Percentiles rank a stretch among this genome's conserved stretches.
These are phyloP conservation scores for Protonibea diacanthus DNA, from an alignment of 2,797 vertebrate genomes.

Conservation along the genomic window DNA sequence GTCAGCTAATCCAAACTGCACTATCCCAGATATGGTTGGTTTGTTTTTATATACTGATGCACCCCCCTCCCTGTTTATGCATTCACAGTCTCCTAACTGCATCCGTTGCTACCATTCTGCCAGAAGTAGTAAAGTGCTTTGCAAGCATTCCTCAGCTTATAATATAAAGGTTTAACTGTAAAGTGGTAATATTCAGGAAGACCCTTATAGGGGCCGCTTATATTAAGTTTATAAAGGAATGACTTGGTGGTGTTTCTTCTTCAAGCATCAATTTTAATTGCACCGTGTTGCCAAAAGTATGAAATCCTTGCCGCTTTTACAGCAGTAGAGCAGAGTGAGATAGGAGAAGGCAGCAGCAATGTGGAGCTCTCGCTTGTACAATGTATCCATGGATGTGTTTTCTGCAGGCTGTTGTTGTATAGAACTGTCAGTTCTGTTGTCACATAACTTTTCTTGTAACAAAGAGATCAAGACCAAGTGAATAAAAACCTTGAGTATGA, in stretches of 20 bases:
- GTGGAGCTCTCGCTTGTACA: background rate
- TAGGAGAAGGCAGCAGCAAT: background rate
- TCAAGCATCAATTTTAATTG: slow-evolving; percentile 23
- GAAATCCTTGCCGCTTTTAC: background rate
- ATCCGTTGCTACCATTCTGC: slow-evolving; percentile 8
- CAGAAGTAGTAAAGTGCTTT: slow-evolving; percentile 25
- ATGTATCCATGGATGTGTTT: slow-evolving; percentile 7
- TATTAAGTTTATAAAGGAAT: background rate
- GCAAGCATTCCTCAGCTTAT: slow-evolving; percentile 34
- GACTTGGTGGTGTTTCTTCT: background rate
- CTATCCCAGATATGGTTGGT: slow-evolving; percentile 28
- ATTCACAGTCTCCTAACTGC: slow-evolving; percentile 37
- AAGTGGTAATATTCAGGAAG: slow-evolving; percentile 15
- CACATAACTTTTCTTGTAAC: background rate
- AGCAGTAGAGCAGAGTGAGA: background rate
- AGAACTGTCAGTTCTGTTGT: slow-evolving; percentile 2
- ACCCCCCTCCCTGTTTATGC: slow-evolving; percentile 29
- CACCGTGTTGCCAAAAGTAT: background rate
- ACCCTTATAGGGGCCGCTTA: background rate
- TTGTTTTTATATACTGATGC: slow-evolving; percentile 41
- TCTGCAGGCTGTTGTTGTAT: background rate
- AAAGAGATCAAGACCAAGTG: slow-evolving; percentile 1
- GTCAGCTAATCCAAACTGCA: slow-evolving; percentile 47
- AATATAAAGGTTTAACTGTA: slow-evolving; percentile 22
- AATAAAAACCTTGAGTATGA: slow-evolving; percentile 6